Conservation (phyloP, 2,888 invertebrate species). For the Thymelicus lineola region DNA sequence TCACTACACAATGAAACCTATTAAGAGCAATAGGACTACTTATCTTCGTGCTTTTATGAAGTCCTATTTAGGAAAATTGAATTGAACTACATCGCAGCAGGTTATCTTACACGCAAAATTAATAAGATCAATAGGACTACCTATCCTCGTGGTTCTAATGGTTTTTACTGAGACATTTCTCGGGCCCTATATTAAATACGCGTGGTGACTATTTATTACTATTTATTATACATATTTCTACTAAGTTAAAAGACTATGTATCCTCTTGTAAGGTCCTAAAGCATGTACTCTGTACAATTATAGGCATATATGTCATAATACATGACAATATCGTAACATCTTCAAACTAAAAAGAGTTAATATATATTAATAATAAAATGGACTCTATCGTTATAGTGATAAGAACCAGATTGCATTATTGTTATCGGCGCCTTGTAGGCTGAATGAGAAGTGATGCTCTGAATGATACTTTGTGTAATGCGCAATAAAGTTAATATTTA, state of each 20-base stretch:
- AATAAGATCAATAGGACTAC: not conserved
- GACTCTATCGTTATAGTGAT: not conserved
- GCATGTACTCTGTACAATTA: no score
- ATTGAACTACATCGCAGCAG: no score
- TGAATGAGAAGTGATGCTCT: not conserved
- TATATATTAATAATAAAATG: not conserved
- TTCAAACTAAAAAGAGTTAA: no score
- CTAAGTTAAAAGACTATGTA: not conserved
- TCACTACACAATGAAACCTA: no score
- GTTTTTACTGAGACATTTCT: not conserved
- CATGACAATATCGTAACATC: no score
- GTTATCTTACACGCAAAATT: no score
- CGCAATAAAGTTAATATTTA: slow-evolving; percentile 9
- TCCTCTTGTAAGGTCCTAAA: not conserved
- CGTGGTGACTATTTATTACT: no score
- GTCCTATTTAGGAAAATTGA: no score
- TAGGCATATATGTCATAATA: no score
- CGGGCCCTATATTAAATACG: not conserved
- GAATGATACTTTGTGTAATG: slow-evolving; percentile 6
- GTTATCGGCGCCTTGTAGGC: slow-evolving; percentile 18
- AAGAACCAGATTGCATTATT: slow-evolving; percentile 38
- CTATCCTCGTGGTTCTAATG: not conserved
- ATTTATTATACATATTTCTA: not conserved
- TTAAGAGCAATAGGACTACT: no score
- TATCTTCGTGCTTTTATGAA: no score